Conservation (phyloP, 2,113 vertebrate species). For the Oostethus manadensis region DNA sequence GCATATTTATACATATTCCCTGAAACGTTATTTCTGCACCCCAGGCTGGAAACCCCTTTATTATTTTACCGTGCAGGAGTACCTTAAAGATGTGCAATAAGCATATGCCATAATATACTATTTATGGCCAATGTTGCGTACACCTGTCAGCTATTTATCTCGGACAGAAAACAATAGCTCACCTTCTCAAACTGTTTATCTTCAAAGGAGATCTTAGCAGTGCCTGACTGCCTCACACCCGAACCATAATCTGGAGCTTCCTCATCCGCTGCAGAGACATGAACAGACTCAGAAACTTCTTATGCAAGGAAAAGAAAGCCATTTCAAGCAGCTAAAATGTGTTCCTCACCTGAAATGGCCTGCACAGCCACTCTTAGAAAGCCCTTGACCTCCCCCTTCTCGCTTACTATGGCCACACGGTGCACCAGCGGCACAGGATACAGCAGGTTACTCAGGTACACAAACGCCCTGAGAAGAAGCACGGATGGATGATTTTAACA, state of each 20-base stretch:
- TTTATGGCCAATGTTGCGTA: background rate
- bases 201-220: slow-evolving; percentile 93
- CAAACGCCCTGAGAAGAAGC: slow-evolving; percentile 83
- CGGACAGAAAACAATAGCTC: background rate
- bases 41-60: too few species aligned
- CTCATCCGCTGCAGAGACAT: slow-evolving; percentile 81
- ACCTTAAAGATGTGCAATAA: too few species aligned
- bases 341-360: slow-evolving; percentile 82
- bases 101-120: too few species aligned
- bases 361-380: slow-evolving; percentile 95
- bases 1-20: too few species aligned
- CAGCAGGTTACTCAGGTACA: slow-evolving; percentile 96
- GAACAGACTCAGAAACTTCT: background rate
- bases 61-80: too few species aligned
- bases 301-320: too few species aligned
- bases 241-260: slow-evolving; percentile 97
- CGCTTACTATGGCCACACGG: slow-evolving; percentile 93
- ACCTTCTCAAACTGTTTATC: slow-evolving; percentile 98
- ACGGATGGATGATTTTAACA: slow-evolving; percentile 7
- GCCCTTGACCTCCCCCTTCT: slow-evolving; percentile 96
- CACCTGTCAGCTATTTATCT: background rate
- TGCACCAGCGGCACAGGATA: slow-evolving; percentile 95
- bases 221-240: slow-evolving; percentile 91
- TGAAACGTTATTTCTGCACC: too few species aligned
- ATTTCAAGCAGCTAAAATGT: background rate